These are phyloP conservation scores for Actinia tenebrosa DNA, from an alignment of 64 coral and sea anemone species.

Conservation along the genomic window DNA sequence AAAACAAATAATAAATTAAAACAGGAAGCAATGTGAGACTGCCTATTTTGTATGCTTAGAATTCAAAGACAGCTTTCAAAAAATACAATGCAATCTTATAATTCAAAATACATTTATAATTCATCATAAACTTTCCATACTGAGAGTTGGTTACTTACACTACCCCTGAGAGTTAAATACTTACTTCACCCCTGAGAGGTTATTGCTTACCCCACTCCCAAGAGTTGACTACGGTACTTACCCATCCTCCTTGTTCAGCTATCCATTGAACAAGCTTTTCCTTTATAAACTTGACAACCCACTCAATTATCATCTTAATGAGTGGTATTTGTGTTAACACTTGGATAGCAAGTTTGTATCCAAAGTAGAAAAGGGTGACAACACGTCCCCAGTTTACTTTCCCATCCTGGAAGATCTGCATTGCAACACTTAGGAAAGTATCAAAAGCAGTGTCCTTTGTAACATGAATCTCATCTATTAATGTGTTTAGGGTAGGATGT, in stretches of 20 bases:
- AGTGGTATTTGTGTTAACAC: conserved; percentile 81
- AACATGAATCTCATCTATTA: conserved; percentile 68
- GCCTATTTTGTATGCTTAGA: no score
- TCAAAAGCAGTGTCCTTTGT: conserved; percentile 93
- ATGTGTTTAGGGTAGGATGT: conserved; percentile 47
- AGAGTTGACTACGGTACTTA: conserved; percentile 41
- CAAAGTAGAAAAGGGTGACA: conserved; percentile 96
- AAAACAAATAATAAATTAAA: no score
- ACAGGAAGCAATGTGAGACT: no score
- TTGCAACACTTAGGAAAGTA: conserved; percentile 78
- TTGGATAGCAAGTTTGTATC: conserved; percentile 84
- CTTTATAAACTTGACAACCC: conserved; percentile 86
- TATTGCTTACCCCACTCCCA: no score
- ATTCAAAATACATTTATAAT: no score
- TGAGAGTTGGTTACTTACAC: no score
- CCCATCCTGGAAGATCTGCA: conserved; percentile 86
- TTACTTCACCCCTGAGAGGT: no score
- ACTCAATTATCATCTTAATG: conserved; percentile 86
- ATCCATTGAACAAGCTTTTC: conserved; percentile 94
- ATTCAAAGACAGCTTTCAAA: no score
- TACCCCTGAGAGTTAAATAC: no score
- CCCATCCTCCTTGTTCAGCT: conserved; percentile 90
- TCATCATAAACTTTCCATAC: no score
- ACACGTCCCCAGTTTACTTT: conserved; percentile 90
- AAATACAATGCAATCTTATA: no score